Conservation (phyloP, 2,113 vertebrate genomes). For the Phalacrocorax aristotelis region DNA sequence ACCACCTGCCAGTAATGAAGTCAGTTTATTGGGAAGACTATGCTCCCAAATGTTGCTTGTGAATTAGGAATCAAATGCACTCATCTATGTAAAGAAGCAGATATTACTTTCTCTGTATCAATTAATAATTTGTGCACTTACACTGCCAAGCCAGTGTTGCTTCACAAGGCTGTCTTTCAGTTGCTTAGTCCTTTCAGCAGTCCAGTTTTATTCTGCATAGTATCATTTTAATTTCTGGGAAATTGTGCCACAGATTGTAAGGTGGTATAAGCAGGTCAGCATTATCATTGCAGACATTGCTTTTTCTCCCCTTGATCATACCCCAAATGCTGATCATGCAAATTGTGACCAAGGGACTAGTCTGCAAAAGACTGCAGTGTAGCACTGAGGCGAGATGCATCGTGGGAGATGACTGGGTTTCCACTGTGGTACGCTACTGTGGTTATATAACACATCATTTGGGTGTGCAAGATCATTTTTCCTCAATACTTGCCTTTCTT, state of each 20-base stretch:
- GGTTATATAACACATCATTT: not conserved
- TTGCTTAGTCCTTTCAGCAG: not conserved
- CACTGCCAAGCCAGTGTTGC: not conserved
- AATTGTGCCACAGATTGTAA: not conserved
- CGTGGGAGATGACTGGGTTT: not conserved
- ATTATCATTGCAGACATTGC: not conserved
- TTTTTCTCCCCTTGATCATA: not conserved
- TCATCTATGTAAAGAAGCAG: not conserved
- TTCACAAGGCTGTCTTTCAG: not conserved
- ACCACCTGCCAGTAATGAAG: not conserved
- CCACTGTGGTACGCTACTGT: not conserved
- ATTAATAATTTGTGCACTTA: not conserved
- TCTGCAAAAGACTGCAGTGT: not conserved
- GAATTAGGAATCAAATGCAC: not conserved
- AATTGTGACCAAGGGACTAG: not conserved
- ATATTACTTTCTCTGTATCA: not conserved
- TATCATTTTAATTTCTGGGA: not conserved
- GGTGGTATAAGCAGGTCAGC: too few species aligned
- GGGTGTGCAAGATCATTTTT: not conserved
- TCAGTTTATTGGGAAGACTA: not conserved
- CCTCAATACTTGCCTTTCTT: not conserved
- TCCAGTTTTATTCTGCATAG: not conserved
- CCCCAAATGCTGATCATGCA: not conserved
- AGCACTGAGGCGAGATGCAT: not conserved
- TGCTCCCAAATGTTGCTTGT: not conserved